Conservation (phyloP, 2,113 vertebrate genomes). For the Rana temporaria region DNA sequence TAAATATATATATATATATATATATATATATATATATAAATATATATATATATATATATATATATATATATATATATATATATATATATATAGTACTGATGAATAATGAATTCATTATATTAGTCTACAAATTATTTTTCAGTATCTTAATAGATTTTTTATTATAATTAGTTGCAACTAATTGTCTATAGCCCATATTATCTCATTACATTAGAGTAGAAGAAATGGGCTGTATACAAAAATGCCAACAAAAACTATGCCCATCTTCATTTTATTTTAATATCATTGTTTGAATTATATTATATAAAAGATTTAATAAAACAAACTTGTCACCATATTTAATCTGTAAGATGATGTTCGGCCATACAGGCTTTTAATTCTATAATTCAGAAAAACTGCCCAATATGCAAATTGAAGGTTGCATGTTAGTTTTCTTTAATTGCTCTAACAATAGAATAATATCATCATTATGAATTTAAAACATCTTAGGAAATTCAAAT, state of each 20-base stretch:
- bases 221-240: neutral
- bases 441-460: constrained; percentile 50
- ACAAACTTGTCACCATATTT: constrained; percentile 74
- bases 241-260: neutral
- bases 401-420: constrained; percentile 59
- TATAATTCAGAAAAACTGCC: constrained; percentile 67
- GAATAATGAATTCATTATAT: constrained; percentile 10
- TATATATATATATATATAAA: neutral
- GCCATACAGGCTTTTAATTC: constrained; percentile 74
- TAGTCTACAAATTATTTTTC: neutral
- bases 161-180: constrained; percentile 13
- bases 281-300: constrained; percentile 72
- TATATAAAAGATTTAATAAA: constrained; percentile 75
- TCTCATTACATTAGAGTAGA: neutral
- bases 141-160: neutral
- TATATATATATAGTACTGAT: neutral
- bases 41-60: neutral
- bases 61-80: too few species aligned
- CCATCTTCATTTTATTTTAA: constrained; percentile 36
- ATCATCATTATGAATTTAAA: constrained; percentile 61
- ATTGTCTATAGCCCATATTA: neutral
- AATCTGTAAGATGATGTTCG: constrained; percentile 71
- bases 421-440: constrained; percentile 66
- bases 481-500: constrained; percentile 58
- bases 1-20: too few species aligned